Evolutionary conservation across 1,140 invertebrate species (phyloP).

Genomic region (Pachyrhynchus sulphureomaculatus): DNA sequence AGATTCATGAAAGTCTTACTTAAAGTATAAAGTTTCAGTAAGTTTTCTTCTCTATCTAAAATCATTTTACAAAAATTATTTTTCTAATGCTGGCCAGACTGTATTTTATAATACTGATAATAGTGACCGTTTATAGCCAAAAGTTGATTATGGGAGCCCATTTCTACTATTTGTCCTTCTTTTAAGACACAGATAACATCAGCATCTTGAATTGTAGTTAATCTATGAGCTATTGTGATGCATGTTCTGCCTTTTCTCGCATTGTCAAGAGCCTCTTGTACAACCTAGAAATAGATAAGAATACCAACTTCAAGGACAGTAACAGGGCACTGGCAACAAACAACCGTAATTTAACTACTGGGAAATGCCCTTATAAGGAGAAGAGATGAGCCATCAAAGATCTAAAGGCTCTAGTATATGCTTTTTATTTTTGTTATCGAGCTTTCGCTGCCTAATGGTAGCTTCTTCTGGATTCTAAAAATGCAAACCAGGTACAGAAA

Average conservation of each 20-base stretch:
- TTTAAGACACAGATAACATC: slow-evolving; percentile 81
- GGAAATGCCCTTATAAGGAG: too few relatives aligned
- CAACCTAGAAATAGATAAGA: slow-evolving; percentile 54
- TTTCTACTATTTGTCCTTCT: slow-evolving; percentile 74
- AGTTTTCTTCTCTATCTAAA: too few relatives aligned
- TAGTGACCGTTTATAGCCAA: slow-evolving; percentile 75
- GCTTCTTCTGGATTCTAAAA: too few relatives aligned
- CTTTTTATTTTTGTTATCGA: too few relatives aligned
- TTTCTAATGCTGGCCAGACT: slow-evolving; percentile 30
- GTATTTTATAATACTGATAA: slow-evolving; percentile 63
- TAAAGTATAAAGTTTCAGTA: too few relatives aligned
- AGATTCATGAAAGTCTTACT: too few relatives aligned
- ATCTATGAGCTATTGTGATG: slow-evolving; percentile 77
- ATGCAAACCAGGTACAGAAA: too few relatives aligned
- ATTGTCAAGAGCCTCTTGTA: slow-evolving; percentile 70
- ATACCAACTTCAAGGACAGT: background rate
- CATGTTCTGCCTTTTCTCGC: slow-evolving; percentile 71
- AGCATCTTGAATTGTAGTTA: slow-evolving; percentile 77
- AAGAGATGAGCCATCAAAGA: too few relatives aligned
- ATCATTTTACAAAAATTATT: too few relatives aligned
- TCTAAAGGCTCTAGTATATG: too few relatives aligned
- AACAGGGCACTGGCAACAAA: too few relatives aligned
- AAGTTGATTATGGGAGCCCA: slow-evolving; percentile 80
- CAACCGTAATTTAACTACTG: background rate
- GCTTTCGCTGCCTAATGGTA: too few relatives aligned